Conservation (phyloP, 2,888 invertebrate species). For the Harmothoe impar region DNA sequence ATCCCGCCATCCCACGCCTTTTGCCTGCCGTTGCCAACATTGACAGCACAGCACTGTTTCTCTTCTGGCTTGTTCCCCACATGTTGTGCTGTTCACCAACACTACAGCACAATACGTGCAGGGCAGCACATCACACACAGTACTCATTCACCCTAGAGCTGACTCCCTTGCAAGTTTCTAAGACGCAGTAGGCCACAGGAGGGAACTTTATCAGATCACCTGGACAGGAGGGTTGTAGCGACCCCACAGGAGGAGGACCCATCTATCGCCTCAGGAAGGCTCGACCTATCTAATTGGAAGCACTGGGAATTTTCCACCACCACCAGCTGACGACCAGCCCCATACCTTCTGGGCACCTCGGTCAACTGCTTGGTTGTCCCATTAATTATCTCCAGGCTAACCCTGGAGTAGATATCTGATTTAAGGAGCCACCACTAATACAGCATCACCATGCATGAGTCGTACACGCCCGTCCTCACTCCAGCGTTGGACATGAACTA, state of each 20-base stretch:
- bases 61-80: neutral
- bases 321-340: too few relatives aligned
- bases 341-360: too few relatives aligned
- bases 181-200: neutral
- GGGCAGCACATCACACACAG: neutral
- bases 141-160: neutral
- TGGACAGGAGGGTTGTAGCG: too few relatives aligned
- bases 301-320: too few relatives aligned
- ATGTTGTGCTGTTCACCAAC: constrained; percentile 1
- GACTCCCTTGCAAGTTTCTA: neutral
- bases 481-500: constrained; percentile 38
- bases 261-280: too few relatives aligned
- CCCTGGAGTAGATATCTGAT: too few relatives aligned
- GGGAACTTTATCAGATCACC: too few relatives aligned
- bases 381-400: too few relatives aligned
- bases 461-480: neutral
- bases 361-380: too few relatives aligned
- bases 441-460: neutral
- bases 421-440: too few relatives aligned
- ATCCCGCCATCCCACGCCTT: neutral
- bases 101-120: neutral
- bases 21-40: neutral
- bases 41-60: neutral
- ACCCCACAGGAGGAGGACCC: too few relatives aligned
- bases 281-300: too few relatives aligned